These are phyloP conservation scores for Mus musculus DNA, from an alignment of 2,113 vertebrate species.

Conservation along the genomic window DNA sequence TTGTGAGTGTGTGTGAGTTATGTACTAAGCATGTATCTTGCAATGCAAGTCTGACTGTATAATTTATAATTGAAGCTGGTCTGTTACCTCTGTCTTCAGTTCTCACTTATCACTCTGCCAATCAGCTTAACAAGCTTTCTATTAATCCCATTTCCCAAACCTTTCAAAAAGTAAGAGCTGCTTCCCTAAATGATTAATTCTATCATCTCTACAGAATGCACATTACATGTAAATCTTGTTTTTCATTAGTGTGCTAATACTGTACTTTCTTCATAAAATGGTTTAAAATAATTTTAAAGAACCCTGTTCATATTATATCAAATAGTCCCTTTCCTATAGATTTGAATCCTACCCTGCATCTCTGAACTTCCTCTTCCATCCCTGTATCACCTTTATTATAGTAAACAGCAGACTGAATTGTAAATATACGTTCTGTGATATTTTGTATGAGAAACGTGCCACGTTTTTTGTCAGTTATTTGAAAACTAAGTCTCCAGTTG, in stretches of 20 bases:
- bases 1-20: background rate
- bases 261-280: background rate
- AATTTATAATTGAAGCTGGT: background rate
- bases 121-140: background rate
- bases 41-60: background rate
- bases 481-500: background rate
- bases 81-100: background rate
- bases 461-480: background rate
- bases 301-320: background rate
- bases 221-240: constrained; percentile 4
- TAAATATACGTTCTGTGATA: background rate
- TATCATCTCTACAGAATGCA: background rate
- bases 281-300: background rate
- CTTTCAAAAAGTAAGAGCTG: background rate
- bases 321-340: background rate
- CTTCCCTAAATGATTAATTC: background rate
- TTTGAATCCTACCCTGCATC: background rate
- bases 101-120: background rate
- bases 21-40: background rate
- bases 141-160: background rate
- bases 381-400: background rate
- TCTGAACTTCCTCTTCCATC: background rate
- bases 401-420: background rate
- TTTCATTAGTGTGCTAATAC: background rate
- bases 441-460: background rate